Percentiles rank a stretch among this genome's conserved stretches.
These are phyloP conservation scores for Lepidochrysops patricia DNA, from an alignment of 2,888 invertebrate genomes.

Conservation along the genomic window DNA sequence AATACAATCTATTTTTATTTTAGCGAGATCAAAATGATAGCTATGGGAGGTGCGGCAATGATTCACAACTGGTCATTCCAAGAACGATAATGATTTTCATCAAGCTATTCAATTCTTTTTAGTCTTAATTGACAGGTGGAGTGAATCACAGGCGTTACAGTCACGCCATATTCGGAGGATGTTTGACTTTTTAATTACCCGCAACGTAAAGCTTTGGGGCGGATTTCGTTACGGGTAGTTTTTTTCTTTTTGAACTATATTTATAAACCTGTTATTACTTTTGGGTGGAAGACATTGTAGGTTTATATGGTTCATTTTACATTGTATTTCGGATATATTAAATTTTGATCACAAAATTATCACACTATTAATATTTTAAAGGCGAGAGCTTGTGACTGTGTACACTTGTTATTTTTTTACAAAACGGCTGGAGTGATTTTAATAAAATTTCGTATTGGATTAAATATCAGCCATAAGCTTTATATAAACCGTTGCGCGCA, in stretches of 20 bases:
- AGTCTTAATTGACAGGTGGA: slow-evolving; percentile 57
- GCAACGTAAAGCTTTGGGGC: slow-evolving; percentile 60
- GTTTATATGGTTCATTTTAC: too few species aligned
- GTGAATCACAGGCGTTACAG: slow-evolving; percentile 53
- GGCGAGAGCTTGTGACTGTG: too few species aligned
- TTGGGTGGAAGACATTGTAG: too few species aligned
- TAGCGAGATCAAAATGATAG: slow-evolving; percentile 50
- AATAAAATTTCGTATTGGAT: too few species aligned
- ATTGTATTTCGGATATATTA: too few species aligned
- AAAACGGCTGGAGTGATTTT: too few species aligned
- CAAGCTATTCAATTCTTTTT: slow-evolving; percentile 39
- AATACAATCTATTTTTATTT: slow-evolving; percentile 35
- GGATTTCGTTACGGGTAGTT: slow-evolving; percentile 52
- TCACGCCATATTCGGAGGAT: slow-evolving; percentile 55
- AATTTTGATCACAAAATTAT: too few species aligned
- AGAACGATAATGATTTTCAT: slow-evolving; percentile 51
- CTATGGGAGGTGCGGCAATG: slow-evolving; percentile 60
- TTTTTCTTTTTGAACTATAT: neutral
- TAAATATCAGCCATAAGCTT: too few species aligned
- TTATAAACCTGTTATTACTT: neutral
- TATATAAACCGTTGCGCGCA: too few species aligned
- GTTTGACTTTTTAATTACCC: slow-evolving; percentile 70
- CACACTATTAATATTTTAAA: too few species aligned
- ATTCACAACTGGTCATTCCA: slow-evolving; percentile 43
- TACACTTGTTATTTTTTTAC: too few species aligned